Evolutionary conservation across 2,888 invertebrate species (phyloP), one percentile per base, ranked within the genome.

Genomic region (Hecatera dysodea): DNA sequence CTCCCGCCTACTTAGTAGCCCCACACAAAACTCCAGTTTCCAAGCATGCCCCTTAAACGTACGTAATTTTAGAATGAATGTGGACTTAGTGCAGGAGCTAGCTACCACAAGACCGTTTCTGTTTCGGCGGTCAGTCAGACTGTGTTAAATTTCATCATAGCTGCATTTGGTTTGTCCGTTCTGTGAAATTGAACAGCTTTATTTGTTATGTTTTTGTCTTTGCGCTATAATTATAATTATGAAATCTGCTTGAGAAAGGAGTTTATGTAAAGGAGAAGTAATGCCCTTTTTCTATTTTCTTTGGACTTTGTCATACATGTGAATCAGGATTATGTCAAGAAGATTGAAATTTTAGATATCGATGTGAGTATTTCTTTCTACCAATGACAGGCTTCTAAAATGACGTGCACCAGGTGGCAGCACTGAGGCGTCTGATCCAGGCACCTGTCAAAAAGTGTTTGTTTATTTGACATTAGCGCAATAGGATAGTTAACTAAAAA

Each of bases 11-110:
- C 63, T 73, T 70, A 0, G 0, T 65, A 27, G 75, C 77, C 50
- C 63, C 36, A 74, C 72, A 29, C 33, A 15, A 6, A 72, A 11
- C 59, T 62, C 46, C 67, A 65, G 57, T 78, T 84, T 78, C 63
- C 72, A 52, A 73, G 63, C 64, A 63, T 61, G 46, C 72, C 55
- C 75, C 74, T 75, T 82, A 84, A 74, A 75, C 57, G 62, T 67
- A 67, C 61, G 72, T 84, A 69, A 80, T 73, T 69, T 72, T 82
- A 75, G 79, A 72, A 67, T 66, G 65, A 74, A 84, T 76, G 67
- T 75, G 67, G 66, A 79, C 64, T 74, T 56, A 72, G 65, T 46
- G 44, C 48, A 57, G 61, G 63, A 70, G 50, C 70, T 63, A 11
- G 48, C 29, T 60, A 55, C 75, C 68, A 60, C 79, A 65, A 67